Evolutionary conservation across 1,140 invertebrate genomes (phyloP), one percentile per base, ranked within the genome.

Genomic region (Drosophila malerkotliana): DNA sequence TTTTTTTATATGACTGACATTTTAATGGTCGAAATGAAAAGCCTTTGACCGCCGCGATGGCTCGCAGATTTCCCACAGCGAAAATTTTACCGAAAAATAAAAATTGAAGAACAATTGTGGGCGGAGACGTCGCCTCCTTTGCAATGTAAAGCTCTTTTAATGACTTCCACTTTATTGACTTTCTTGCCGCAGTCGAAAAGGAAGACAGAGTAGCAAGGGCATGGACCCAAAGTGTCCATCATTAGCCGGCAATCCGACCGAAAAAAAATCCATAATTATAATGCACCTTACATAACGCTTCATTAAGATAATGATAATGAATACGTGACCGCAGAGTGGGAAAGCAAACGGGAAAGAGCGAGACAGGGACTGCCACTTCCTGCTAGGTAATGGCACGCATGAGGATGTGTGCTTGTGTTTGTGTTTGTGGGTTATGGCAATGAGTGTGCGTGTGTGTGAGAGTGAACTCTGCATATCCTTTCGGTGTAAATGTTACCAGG

Each of bases 291-390:
- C 83, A 85, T 85, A 85, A 85, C 78, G 82, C 83, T 85, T 85
- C 83, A 85, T 85, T 85, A 85, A 85, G 82, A 87, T 85, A 85
- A 85, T 85, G 83, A 88, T 85, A 85, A 85, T 82, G 78, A 85
- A 85, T 82, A 85, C 79, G 83, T 85, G 82, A 87, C 82, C 78
- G 59, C 78, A 68, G 54, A 79, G 24, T 26, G 44, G 56, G 57
- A 24, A 45, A 49, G 32, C 56, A 7, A 44, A 6, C 15, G 14
- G 24, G 1, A 39, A n/a, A 28, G 26, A 52, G 18, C 14, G 26
- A 18, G 24, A 49, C 58, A 49, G 32, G 44, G 39, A 59, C 44
- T 60, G 57, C 34, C 72, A 68, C 75, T 71, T 85, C 66, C 81
- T 73, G 73, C 69, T 32, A 75, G 78, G 49, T 78, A 85, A 85